Conservation (phyloP, 2,113 vertebrate genomes). For the Sinocyclocheilus rhinocerous region DNA sequence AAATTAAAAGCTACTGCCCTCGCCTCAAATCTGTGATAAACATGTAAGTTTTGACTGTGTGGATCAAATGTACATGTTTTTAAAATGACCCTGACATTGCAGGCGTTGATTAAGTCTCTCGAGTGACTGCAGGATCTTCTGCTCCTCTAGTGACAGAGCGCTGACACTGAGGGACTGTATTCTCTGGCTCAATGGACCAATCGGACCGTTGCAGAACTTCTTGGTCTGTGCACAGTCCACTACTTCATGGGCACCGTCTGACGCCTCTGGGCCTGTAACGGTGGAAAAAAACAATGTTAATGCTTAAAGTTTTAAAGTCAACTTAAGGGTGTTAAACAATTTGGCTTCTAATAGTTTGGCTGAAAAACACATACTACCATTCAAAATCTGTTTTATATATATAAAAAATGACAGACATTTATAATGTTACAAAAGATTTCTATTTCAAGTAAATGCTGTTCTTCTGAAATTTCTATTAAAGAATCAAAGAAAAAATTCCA, state of each 20-base stretch:
- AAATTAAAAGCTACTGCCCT: background rate
- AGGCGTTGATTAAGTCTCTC: slow-evolving; percentile 82
- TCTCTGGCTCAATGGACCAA: slow-evolving; percentile 35
- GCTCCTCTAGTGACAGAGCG: slow-evolving; percentile 83
- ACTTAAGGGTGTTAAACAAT: background rate
- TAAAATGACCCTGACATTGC: slow-evolving; percentile 75
- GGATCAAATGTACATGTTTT: background rate
- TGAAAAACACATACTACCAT: background rate
- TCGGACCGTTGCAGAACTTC: slow-evolving; percentile 46
- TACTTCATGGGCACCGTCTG: slow-evolving; percentile 70
- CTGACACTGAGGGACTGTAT: slow-evolving; percentile 58
- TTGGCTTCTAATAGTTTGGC: background rate
- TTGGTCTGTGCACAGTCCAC: slow-evolving; percentile 67
- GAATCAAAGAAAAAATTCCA: background rate
- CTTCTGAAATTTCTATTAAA: background rate
- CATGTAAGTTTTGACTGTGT: background rate
- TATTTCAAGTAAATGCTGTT: background rate
- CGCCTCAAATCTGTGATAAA: background rate
- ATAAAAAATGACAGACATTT: background rate
- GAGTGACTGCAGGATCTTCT: slow-evolving; percentile 84
- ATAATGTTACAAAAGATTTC: background rate
- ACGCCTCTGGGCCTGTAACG: slow-evolving; percentile 73
- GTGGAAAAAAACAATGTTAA: slow-evolving; percentile 29
- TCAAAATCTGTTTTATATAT: background rate
- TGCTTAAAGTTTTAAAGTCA: background rate